Evolutionary conservation across 2,888 invertebrate species (phyloP), one percentile per base, ranked within the genome.

Genomic region (Heteromyza rotundicornis): DNA sequence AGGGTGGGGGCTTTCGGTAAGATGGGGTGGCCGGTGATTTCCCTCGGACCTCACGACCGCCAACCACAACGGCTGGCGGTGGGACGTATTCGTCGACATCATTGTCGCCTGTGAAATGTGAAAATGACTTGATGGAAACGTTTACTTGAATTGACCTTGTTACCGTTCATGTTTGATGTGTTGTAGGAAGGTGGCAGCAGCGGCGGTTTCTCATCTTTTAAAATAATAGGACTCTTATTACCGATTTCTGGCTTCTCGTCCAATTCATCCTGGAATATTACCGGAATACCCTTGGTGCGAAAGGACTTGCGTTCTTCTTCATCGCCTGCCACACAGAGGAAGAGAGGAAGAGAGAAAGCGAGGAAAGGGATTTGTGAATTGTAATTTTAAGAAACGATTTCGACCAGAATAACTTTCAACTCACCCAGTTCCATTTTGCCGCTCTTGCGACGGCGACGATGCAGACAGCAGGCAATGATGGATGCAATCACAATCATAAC

Each of bases 201-300:
- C 5, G 97, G 96, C 12, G 97, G 96, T 78, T 96, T 95, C 80
- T 97, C 97, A 73, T 97, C 96, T 77, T 95, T 92, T 84, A 97
- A 87, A 72, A 98, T 96, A 59, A 97, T 92, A 3, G 97, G 97
- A 67, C 93, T 91, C 84, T 96, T 94, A 79, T 94, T 94, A 23
- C 91, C 92, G 19, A 93, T 90, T 81, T 93, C 93, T 0, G 92
- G 94, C 73, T 95, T 92, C 76, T 96, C 96, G 72, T 97, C 96
- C 49, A 98, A 86, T 82, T 98, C 98, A 82, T 98, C 97, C 83
- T 94, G 94, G 84, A 98, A 97, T 77, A 98, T 98, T 40, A 98
- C 96, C 0, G 98, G 98, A 74, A 96, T 95, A 56, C 88, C 88
- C 81, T 92, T 92, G 72, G 91, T 92, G 54, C 92, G 89, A 85